These are phyloP conservation scores for Melanotaenia trifasciata DNA, from an alignment of 2,797 vertebrate genomes.

Conservation along the genomic window DNA sequence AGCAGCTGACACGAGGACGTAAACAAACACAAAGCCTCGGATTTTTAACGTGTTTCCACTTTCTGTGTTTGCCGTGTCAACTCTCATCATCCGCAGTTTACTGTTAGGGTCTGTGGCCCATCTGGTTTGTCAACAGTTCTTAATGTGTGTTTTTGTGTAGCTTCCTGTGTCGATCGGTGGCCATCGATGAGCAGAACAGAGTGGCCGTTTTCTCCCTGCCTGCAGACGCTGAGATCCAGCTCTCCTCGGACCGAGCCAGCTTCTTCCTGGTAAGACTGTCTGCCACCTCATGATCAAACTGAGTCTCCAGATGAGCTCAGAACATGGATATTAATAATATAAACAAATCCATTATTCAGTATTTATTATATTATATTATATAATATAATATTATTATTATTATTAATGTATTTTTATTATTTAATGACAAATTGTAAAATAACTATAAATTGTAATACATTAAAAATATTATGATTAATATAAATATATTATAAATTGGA, in stretches of 20 bases:
- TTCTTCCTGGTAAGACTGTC: conserved; percentile 90
- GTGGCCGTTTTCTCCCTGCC: conserved; percentile 86
- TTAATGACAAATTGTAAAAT: too few relatives aligned
- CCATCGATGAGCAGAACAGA: conserved; percentile 83
- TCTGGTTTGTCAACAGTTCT: conserved; percentile 33
- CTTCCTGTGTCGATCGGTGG: conserved; percentile 91
- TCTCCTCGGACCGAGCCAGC: conserved; percentile 84
- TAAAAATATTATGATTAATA: too few relatives aligned
- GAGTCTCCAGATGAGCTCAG: too few relatives aligned
- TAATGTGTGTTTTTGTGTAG: conserved; percentile 80
- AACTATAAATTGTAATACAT: too few relatives aligned
- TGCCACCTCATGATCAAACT: neutral
- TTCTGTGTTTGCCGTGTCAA: conserved; percentile 9
- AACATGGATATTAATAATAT: too few relatives aligned
- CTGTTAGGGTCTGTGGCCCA: conserved; percentile 1
- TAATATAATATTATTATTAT: too few relatives aligned
- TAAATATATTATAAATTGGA: neutral
- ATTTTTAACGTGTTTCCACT: conserved; percentile 3
- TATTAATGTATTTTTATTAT: too few relatives aligned
- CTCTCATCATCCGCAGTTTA: conserved; percentile 48
- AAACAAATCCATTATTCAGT: too few relatives aligned
- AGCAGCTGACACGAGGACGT: neutral
- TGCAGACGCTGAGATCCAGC: conserved; percentile 83
- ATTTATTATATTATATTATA: too few relatives aligned
- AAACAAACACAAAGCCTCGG: neutral